Conservation (phyloP, 2,888 invertebrate species). For the Colostygia pectinataria region DNA sequence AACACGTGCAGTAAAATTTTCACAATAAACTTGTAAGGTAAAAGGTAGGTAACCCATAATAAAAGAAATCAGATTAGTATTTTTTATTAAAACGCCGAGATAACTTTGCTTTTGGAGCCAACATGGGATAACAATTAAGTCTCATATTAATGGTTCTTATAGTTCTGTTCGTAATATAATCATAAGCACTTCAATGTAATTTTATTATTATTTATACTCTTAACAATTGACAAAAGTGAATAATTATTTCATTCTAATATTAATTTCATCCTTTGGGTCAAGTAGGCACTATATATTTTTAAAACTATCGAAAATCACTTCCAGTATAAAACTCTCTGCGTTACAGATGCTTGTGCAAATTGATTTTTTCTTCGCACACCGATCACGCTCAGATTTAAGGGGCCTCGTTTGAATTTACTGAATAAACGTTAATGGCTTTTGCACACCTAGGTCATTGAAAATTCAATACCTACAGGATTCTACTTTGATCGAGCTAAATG, state of each 20-base stretch:
- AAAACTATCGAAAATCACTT: constrained; percentile 6
- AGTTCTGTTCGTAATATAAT: neutral
- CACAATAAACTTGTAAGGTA: constrained; percentile 17
- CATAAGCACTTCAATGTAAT: neutral
- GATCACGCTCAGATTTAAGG: constrained; percentile 4
- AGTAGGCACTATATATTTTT: too few species aligned
- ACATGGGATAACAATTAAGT: neutral
- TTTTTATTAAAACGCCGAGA: constrained; percentile 3
- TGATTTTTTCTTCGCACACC: constrained; percentile 27
- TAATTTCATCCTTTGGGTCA: too few species aligned
- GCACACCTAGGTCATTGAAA: too few species aligned
- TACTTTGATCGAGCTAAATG: too few species aligned
- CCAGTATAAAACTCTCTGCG: constrained; percentile 1
- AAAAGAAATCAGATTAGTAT: constrained; percentile 17
- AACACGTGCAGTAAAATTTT: constrained; percentile 17
- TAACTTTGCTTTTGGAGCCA: constrained; percentile 10
- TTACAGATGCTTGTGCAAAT: constrained; percentile 23
- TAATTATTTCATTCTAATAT: too few species aligned
- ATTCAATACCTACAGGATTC: neutral
- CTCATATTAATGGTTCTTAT: neutral
- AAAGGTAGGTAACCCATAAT: constrained; percentile 16
- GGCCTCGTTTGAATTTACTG: constrained; percentile 10
- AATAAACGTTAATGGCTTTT: constrained; percentile 17
- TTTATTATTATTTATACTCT: too few species aligned
- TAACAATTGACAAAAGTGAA: too few species aligned